Evolutionary conservation across 2,113 vertebrate species (phyloP), one percentile per base, ranked within the genome.

Genomic region (Myanophis thanlyinensis): DNA sequence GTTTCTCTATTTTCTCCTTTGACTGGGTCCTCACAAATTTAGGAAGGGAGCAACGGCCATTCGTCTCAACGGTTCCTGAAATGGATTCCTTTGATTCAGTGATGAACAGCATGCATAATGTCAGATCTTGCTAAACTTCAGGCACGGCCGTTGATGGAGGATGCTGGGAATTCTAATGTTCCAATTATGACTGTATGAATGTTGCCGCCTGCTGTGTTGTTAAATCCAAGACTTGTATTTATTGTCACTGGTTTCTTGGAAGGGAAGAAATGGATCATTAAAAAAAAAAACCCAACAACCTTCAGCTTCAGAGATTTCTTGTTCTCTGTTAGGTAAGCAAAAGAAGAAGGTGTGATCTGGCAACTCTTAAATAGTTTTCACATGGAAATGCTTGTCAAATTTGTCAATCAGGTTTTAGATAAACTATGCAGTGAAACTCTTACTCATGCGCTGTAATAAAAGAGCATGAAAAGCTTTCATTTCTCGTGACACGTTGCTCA

Each of bases 401-500:
- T 88, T 95, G 85, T 73, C 67, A 93, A 47, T 44, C 84, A 90
- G 92, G 80, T 92, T 56, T 12, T 88, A 85, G 93, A 95, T 94
- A 93, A 94, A 93, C 22, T 85, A 20, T 51, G 30, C 12, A 85
- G 44, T 15, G 40, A 22, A 46, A 73, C 87, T 94, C 51, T 94
- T 89, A 87, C 62, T 30, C 91, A 22, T 53, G n/a, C 46, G 52
- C 56, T 93, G n/a, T n/a, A n/a, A 30, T 59, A 91, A 93, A 94
- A 93, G 51, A 35, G 22, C 25, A 40, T 40, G 62, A 92, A 92
- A 48, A 44, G 22, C 51, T 92, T 25, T 90, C 90, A 91, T 94
- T 93, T 95, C 62, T 87, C 67, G 51, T 88, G 59, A 95, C 95
- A 94, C 88, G 62, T 92, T 87, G 12, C 56, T 93, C 87, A 89